Evolutionary conservation across 2,797 vertebrate species (phyloP), one percentile per base, ranked within the genome.

Genomic region (Sciaenops ocellatus): DNA sequence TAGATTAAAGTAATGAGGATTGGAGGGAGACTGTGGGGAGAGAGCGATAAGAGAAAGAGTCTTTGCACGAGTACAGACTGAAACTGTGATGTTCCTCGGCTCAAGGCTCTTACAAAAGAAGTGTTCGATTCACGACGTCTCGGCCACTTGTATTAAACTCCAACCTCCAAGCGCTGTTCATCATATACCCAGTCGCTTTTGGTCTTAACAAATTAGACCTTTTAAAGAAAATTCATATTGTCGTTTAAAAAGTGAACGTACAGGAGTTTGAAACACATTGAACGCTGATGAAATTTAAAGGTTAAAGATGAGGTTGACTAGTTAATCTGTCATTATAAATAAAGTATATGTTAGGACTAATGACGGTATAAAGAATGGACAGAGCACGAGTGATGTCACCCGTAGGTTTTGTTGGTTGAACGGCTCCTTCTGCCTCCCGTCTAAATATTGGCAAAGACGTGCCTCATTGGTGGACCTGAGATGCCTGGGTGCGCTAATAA

Each of bases 1-100:
- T 48, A 87, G 80, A 85, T 87, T 86, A 84, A 85, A 87, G 76
- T 79, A 73, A 85, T 64, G 83, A 86, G 69, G 41, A 68, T 42
- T 50, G 65, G 48, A 85, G 72, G 75, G 71, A 76, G 64, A 63
- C 56, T 26, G 64, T 51, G 42, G 52, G 63, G 76, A 67, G 59
- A 22, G 24, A 30, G 56, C 0, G 71, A 80, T 82, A 79, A 86
- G 51, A 83, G 66, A 74, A 69, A 26, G 9, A 18, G 59, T 52
- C 59, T 78, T 52, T 68, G 55, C 42, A 41, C 4, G 13, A 61
- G 20, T 3, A 22, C 47, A 72, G 44, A 44, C 69, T 55, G 46
- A 73, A 78, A 71, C 47, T 71, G 79, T 60, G 71, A 85, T 79
- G 30, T 66, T 79, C 69, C 60, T 28, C 4, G 11, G n/a, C 63